Conservation (phyloP, 2,888 invertebrate species). For the Brachyopa scutellaris region DNA sequence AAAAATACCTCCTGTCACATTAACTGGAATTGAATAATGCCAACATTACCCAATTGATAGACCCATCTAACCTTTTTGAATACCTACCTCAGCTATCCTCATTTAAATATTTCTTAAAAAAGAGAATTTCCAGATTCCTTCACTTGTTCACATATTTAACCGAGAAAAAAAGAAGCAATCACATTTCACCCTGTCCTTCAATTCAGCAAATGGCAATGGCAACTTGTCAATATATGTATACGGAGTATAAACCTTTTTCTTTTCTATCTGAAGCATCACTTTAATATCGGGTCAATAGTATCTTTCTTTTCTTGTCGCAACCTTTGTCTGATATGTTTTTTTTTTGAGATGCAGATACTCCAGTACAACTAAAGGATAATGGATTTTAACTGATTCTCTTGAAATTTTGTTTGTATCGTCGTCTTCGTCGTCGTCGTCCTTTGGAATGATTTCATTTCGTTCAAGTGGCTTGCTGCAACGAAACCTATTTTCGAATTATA, state of each 20-base stretch:
- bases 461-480: constrained; percentile 66
- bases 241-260: constrained; percentile 43
- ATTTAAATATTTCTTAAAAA: neutral
- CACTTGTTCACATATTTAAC: constrained; percentile 55
- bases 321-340: neutral
- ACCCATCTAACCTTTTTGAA: constrained; percentile 33
- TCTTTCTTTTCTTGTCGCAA: neutral
- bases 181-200: constrained; percentile 56
- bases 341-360: neutral
- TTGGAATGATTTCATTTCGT: constrained; percentile 59
- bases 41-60: constrained; percentile 7
- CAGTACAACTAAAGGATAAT: constrained; percentile 50
- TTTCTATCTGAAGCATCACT: constrained; percentile 39
- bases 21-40: constrained; percentile 42
- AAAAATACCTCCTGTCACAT: constrained; percentile 39
- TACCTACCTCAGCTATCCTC: neutral
- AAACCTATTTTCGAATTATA: constrained; percentile 63
- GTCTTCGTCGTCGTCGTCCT: no score
- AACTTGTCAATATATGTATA: constrained; percentile 62
- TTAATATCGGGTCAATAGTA: constrained; percentile 33
- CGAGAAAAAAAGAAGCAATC: constrained; percentile 37
- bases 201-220: constrained; percentile 66
- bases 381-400: constrained; percentile 62
- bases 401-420: constrained; percentile 54
- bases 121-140: constrained; percentile 42